phyloP scores from a whole-genome alignment of 1,140 invertebrate species.

The Campoletis sonorensis region DNA sequence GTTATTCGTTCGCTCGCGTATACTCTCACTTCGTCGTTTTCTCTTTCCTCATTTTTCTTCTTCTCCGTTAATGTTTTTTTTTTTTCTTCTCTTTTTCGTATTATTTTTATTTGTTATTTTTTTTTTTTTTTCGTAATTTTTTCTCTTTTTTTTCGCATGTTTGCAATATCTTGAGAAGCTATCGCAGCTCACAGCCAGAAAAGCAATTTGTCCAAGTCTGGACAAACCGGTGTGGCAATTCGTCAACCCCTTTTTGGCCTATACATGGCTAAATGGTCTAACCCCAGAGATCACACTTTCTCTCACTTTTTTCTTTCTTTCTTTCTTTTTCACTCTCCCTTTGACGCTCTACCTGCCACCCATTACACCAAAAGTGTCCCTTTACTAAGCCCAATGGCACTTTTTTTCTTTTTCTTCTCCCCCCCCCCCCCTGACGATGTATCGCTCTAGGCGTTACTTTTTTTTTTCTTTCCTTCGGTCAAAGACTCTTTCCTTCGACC shows the following conservation, averaged over 20 bases:
- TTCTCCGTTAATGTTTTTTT: neutral
- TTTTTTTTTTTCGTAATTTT: too few relatives aligned
- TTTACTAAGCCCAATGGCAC: too few relatives aligned
- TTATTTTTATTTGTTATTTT: too few relatives aligned
- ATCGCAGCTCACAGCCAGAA: conserved; percentile 69
- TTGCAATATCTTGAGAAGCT: conserved; percentile 2
- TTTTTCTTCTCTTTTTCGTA: too few relatives aligned
- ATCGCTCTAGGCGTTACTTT: too few relatives aligned
- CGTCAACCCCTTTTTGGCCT: neutral
- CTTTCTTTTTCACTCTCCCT: conserved; percentile 13
- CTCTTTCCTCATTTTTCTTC: neutral
- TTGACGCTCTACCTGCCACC: neutral
- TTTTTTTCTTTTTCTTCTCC: too few relatives aligned
- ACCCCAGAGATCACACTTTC: conserved; percentile 4
- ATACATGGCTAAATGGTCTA: neutral
- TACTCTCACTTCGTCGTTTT: neutral
- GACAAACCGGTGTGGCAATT: conserved; percentile 4
- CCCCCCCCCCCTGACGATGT: too few relatives aligned
- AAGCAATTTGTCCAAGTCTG: conserved; percentile 58
- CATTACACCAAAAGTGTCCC: too few relatives aligned
- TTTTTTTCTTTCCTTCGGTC: too few relatives aligned
- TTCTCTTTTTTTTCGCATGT: too few relatives aligned
- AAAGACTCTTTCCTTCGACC: too few relatives aligned
- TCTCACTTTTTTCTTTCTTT: neutral
- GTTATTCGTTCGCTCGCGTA: conserved; percentile 4